phyloP scores from a whole-genome alignment of 2,113 vertebrate species.

The Aviceda subcristata region DNA sequence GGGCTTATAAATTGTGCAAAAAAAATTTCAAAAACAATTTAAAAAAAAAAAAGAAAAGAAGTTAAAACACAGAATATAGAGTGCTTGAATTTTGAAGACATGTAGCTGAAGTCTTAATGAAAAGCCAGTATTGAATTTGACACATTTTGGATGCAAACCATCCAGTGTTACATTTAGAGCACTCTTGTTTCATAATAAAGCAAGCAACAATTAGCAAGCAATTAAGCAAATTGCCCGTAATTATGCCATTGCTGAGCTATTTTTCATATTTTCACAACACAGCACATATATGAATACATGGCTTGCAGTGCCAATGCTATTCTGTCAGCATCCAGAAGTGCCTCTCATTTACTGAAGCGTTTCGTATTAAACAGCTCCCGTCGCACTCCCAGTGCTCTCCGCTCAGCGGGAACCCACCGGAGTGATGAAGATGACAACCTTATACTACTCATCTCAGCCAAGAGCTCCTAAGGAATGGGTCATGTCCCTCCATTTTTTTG shows the following conservation, averaged over 20 bases:
- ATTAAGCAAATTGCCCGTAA: slow-evolving; percentile 75
- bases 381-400: slow-evolving; percentile 43
- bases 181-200: slow-evolving; percentile 69
- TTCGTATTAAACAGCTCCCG: slow-evolving; percentile 65
- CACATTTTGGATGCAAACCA: slow-evolving; percentile 62
- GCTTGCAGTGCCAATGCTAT: slow-evolving; percentile 63
- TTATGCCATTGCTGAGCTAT: slow-evolving; percentile 72
- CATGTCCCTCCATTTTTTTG: background rate
- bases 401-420: slow-evolving; percentile 71
- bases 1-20: background rate
- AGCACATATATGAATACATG: slow-evolving; percentile 61
- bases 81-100: background rate
- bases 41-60: background rate
- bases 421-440: slow-evolving; percentile 76
- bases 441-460: slow-evolving; percentile 70
- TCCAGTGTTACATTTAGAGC: slow-evolving; percentile 59
- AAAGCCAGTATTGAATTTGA: slow-evolving; percentile 43
- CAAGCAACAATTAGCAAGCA: slow-evolving; percentile 71
- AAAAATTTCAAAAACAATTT: background rate
- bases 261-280: slow-evolving; percentile 70
- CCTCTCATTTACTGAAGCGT: slow-evolving; percentile 56
- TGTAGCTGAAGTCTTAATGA: slow-evolving; percentile 44
- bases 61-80: background rate
- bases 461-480: slow-evolving; percentile 47
- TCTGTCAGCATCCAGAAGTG: slow-evolving; percentile 70